phyloP scores from a whole-genome alignment of 2,113 vertebrate genomes.

The Cyanistes caeruleus region DNA sequence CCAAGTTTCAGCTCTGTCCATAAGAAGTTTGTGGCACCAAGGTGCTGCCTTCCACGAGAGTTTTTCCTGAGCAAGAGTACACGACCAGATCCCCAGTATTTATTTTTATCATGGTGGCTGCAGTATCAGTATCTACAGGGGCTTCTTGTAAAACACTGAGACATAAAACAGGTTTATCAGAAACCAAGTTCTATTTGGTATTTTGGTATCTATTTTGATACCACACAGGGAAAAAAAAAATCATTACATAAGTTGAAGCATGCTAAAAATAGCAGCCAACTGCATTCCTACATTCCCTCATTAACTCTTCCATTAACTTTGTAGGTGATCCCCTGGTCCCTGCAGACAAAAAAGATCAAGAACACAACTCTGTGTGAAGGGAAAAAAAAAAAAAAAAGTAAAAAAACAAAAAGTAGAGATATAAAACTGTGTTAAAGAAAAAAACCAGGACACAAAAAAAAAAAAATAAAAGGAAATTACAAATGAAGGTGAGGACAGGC shows the following conservation, averaged over 20 bases:
- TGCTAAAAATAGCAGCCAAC: constrained; percentile 65
- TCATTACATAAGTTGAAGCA: constrained; percentile 39
- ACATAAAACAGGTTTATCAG: constrained; percentile 56
- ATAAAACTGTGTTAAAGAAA: not conserved
- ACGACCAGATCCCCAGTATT: not conserved
- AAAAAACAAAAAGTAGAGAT: not conserved
- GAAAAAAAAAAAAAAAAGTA: rapidly evolving
- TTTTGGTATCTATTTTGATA: constrained; percentile 66
- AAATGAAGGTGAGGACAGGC: constrained; percentile 47
- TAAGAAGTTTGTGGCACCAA: not conserved
- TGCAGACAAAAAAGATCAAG: not conserved
- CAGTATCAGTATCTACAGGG: constrained; percentile 8
- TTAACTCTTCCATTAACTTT: constrained; percentile 67
- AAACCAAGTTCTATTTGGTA: constrained; percentile 47
- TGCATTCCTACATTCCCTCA: constrained; percentile 51
- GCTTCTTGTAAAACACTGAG: constrained; percentile 25
- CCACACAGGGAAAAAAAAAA: not conserved
- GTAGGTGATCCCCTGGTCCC: constrained; percentile 1
- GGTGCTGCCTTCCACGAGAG: not conserved
- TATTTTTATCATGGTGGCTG: not conserved
- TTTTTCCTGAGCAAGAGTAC: not conserved
- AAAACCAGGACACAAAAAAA: not conserved
- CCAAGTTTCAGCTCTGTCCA: not conserved
- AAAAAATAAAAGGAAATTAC: not conserved
- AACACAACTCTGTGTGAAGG: not conserved